Conservation (phyloP, 2,113 vertebrate genomes). For the Arvicanthis niloticus region DNA sequence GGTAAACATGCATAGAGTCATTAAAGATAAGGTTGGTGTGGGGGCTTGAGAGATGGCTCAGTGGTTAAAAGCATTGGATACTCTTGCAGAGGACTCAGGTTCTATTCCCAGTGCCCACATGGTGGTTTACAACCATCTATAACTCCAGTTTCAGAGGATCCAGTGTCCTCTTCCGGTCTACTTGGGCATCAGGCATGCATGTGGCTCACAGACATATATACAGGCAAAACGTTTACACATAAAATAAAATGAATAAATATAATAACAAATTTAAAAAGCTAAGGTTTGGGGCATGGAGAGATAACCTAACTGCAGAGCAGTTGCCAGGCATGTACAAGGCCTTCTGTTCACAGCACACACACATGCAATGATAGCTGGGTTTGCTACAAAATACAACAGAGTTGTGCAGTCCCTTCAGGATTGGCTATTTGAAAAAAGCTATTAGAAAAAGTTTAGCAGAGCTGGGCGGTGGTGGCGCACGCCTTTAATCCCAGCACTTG, state of each 20-base stretch:
- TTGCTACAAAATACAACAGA: constrained; percentile 24
- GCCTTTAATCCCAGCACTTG: too few relatives aligned
- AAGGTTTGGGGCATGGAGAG: too few relatives aligned
- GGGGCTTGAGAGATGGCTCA: background rate
- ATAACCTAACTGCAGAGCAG: background rate
- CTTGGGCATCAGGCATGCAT: background rate
- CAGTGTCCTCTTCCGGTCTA: background rate
- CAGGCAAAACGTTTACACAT: background rate
- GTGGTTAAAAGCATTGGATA: background rate
- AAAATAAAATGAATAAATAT: background rate
- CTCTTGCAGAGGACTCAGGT: background rate
- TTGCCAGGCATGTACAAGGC: background rate
- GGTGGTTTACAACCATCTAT: background rate
- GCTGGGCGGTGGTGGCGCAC: too few relatives aligned
- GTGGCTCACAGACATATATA: background rate
- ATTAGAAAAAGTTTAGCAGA: background rate
- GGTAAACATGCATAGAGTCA: background rate
- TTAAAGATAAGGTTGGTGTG: background rate
- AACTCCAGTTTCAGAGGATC: background rate
- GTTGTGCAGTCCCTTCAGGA: background rate
- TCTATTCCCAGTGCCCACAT: background rate
- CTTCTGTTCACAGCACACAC: background rate
- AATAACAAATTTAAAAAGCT: background rate
- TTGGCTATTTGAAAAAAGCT: background rate
- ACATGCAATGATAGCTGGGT: background rate